Conservation (phyloP, 2,888 invertebrate genomes). For the Sinhomidia bicolor region DNA sequence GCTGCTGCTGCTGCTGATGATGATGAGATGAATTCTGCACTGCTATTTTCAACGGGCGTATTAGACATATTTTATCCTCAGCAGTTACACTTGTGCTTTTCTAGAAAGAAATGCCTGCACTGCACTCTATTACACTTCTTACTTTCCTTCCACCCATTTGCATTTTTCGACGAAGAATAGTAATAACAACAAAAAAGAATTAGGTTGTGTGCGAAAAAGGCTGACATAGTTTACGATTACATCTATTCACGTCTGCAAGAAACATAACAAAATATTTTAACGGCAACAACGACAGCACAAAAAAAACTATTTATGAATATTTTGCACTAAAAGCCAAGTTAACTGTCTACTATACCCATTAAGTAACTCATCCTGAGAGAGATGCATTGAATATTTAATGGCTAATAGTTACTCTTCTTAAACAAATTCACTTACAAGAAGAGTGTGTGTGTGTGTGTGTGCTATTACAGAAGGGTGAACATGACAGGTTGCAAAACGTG, state of each 20-base stretch:
- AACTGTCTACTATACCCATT: neutral
- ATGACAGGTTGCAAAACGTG: neutral
- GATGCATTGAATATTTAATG: neutral
- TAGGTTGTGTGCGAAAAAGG: neutral
- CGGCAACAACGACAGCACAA: neutral
- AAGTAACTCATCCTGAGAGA: neutral
- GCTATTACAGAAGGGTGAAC: too few species aligned
- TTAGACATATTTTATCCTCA: too few species aligned
- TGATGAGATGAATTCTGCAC: too few species aligned
- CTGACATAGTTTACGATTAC: conserved; percentile 22
- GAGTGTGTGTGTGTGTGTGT: too few species aligned
- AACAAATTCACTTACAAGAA: too few species aligned
- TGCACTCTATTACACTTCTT: neutral
- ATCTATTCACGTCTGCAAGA: too few species aligned
- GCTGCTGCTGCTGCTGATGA: neutral
- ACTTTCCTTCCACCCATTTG: neutral
- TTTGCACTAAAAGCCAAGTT: neutral
- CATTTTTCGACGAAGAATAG: neutral
- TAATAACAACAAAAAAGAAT: neutral
- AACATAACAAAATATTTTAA: too few species aligned
- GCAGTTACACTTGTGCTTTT: too few species aligned
- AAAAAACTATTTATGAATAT: neutral
- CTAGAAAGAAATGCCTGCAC: too few species aligned
- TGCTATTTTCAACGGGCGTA: too few species aligned
- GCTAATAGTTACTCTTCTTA: neutral